phyloP scores from a whole-genome alignment of 1,140 invertebrate genomes.

The Micrasema longulum region DNA sequence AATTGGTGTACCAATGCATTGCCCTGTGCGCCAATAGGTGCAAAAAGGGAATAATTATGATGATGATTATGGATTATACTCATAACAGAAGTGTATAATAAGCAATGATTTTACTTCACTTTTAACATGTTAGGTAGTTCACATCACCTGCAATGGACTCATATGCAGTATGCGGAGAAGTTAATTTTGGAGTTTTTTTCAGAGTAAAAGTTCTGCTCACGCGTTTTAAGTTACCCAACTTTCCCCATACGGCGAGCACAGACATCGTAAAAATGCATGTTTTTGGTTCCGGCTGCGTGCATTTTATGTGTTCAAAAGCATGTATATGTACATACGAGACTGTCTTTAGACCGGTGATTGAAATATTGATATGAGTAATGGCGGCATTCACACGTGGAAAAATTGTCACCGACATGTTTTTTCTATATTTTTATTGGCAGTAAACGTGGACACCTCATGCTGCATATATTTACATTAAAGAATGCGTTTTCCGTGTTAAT shows the following conservation, averaged over 20 bases:
- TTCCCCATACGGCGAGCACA: not conserved
- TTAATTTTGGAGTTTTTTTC: no score
- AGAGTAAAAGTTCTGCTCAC: no score
- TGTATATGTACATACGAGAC: not conserved
- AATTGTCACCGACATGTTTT: slow-evolving; percentile 27
- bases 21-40: no score
- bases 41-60: no score
- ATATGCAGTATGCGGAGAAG: not conserved
- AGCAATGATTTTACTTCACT: not conserved
- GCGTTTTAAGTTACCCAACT: not conserved
- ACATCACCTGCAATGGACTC: not conserved
- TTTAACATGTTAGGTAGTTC: not conserved
- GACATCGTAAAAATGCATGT: slow-evolving; percentile 37
- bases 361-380: slow-evolving; percentile 19
- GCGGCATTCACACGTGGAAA: slow-evolving; percentile 5
- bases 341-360: slow-evolving; percentile 3
- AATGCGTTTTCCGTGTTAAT: slow-evolving; percentile 26
- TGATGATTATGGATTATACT: not conserved
- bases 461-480: slow-evolving; percentile 8
- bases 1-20: no score
- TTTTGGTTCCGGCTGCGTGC: slow-evolving; percentile 34
- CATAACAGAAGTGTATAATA: not conserved
- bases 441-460: slow-evolving; percentile 3
- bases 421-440: slow-evolving; percentile 13
- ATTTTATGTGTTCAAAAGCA: slow-evolving; percentile 34